These are phyloP conservation scores for Pinctada fucata DNA, from an alignment of 2,888 invertebrate genomes.

Conservation along the genomic window DNA sequence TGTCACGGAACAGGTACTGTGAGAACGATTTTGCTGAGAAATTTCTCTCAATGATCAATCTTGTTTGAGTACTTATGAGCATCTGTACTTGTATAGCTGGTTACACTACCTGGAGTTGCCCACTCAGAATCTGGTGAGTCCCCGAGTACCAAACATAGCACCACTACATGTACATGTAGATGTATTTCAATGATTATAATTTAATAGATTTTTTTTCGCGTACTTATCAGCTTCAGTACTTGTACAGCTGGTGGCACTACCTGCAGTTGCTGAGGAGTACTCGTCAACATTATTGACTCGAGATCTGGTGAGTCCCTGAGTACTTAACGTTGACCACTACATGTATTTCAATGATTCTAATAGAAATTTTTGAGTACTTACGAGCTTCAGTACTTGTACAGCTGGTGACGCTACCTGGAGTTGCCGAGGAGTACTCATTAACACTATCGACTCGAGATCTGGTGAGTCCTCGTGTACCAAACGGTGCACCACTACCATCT, in stretches of 20 bases:
- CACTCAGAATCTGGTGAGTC: conserved; percentile 17
- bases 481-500: conserved; percentile 20
- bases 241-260: conserved; percentile 63
- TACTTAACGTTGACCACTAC: neutral
- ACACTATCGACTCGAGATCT: conserved; percentile 35
- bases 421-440: conserved; percentile 55
- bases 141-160: conserved; percentile 17
- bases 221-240: conserved; percentile 49
- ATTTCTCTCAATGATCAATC: too few relatives aligned
- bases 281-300: conserved; percentile 45
- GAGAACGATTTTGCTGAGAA: too few relatives aligned
- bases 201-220: too few relatives aligned
- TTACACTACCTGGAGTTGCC: conserved; percentile 63
- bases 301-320: conserved; percentile 22
- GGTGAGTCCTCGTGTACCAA: conserved; percentile 13
- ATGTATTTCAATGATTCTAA: neutral
- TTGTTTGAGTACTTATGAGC: conserved; percentile 43
- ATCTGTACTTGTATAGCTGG: conserved; percentile 62
- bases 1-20: too few relatives aligned
- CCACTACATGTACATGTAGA: neutral
- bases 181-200: too few relatives aligned
- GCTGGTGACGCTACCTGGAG: conserved; percentile 66
- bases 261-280: conserved; percentile 57
- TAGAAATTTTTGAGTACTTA: conserved; percentile 29
- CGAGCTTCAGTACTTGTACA: conserved; percentile 58